Conservation (phyloP, 2,888 invertebrate genomes). For the Tipula helvola region DNA sequence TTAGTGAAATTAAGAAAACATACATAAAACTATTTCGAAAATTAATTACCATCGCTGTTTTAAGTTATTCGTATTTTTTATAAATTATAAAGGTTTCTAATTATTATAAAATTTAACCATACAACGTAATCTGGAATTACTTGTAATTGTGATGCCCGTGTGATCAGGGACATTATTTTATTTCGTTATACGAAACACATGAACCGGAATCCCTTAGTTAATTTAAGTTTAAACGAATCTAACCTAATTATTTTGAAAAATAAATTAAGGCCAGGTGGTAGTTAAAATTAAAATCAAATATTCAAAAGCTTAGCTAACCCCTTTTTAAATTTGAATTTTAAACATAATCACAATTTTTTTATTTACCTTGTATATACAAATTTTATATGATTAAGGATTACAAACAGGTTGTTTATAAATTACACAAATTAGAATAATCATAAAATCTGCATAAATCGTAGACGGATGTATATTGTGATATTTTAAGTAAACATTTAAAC, state of each 20-base stretch:
- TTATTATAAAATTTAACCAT: not conserved
- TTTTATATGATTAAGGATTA: not conserved
- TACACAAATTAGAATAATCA: not conserved
- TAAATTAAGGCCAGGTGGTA: not conserved
- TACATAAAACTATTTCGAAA: not conserved
- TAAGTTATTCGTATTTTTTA: not conserved
- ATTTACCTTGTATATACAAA: not conserved
- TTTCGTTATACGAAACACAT: too few relatives aligned
- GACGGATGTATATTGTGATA: not conserved
- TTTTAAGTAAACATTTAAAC: not conserved
- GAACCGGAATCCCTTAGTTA: too few relatives aligned
- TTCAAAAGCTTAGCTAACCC: not conserved
- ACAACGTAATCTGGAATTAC: not conserved
- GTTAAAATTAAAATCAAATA: not conserved
- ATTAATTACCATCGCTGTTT: not conserved
- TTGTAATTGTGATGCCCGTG: not conserved
- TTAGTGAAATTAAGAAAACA: not conserved
- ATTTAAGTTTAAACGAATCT: too few relatives aligned
- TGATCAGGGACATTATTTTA: not conserved
- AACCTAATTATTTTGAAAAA: too few relatives aligned
- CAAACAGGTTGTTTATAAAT: not conserved
- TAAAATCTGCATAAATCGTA: not conserved
- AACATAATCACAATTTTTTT: not conserved
- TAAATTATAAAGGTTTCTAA: not conserved
- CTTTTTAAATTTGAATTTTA: not conserved